A percentile compares a stretch with the other conserved stretches of the same genome.
Evolutionary conservation across 30 jellyfish, hydroid and myxozoan species (phyloP).

Genomic region (Morbakka virulenta): DNA sequence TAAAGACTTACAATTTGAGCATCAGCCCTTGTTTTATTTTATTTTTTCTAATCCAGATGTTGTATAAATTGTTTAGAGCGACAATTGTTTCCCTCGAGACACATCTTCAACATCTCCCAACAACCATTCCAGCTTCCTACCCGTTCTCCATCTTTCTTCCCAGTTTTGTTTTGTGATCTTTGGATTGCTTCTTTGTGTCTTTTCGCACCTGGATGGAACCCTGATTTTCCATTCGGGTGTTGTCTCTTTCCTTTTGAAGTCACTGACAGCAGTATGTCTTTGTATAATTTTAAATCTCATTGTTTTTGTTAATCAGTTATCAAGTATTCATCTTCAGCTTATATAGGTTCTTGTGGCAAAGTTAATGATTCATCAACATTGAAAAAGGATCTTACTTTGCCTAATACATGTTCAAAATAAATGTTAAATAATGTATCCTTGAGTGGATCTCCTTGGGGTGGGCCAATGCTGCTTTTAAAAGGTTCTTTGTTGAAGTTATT

Average conservation of each 20-base stretch:
- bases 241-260: conserved; percentile 23
- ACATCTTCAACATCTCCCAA: conserved; percentile 29
- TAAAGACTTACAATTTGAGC: neutral
- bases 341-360: conserved; percentile 42
- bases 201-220: conserved; percentile 46
- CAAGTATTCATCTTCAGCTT: conserved; percentile 46
- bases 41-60: conserved; percentile 34
- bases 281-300: neutral
- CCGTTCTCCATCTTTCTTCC: conserved; percentile 31
- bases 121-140: neutral
- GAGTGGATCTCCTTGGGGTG: conserved; percentile 49
- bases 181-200: conserved; percentile 45
- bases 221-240: conserved; percentile 31
- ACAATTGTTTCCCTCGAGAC: conserved; percentile 46
- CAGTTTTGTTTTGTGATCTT: conserved; percentile 31
- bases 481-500: conserved; percentile 30
- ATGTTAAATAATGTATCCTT: conserved; percentile 44
- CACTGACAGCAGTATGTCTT: no score
- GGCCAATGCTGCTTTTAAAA: conserved; percentile 25
- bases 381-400: conserved; percentile 30
- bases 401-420: conserved; percentile 28
- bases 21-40: conserved; percentile 28
- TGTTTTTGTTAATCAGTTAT: conserved; percentile 22
- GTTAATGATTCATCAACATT: conserved; percentile 27
- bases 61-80: conserved; percentile 24